Evolutionary conservation across 2,113 vertebrate species (phyloP), one percentile per base, ranked within the genome.

Genomic region (Rhadina sibilatrix): DNA sequence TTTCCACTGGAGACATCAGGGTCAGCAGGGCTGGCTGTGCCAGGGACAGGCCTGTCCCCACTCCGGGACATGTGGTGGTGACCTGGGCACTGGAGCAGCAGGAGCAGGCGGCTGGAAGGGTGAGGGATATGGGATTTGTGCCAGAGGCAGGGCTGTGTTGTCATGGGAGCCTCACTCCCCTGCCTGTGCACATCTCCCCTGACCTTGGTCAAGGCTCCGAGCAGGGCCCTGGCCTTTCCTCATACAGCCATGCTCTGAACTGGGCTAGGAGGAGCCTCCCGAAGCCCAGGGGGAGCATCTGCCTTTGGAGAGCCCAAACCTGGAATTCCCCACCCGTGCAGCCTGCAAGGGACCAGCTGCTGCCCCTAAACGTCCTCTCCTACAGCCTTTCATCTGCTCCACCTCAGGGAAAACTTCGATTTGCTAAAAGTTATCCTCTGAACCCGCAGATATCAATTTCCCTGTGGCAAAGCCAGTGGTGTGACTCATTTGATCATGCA

Each of bases 11-110:
- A 3, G 6, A 12, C 8, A 30, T 9, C 56, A 27, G 21, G 1
- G 1, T 8, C 37, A 20, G 11, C 28, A 22, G 11, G 54, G 44
- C 38, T 6, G 12, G 7, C 16, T 22, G 16, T 63, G 70, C 31
- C 18, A 0, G 0, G 33, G 44, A 20, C 11, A 53, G 22, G 10
- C 14, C 35, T 31, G 56, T 44, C 50, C 35, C 5, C 12, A 16
- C 31, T 8, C 22, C 22, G 75, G 53, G 33, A 15, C 46, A 13
- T 0, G 0, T 0, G 0, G 21, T 0, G 1, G 24, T 33, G 30
- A 23, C 53, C 53, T 11, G 5, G 23, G 54, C 19, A 3, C 9
- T 1, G 24, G 52, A 22, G 52, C 46, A 50, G 88, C 28, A 44
- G 88, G 16, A 57, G 25, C 7, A 9, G 70, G 28, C 4, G 1